These are phyloP conservation scores for Plutomurus gul DNA, from an alignment of 1,140 invertebrate species.

Conservation along the genomic window DNA sequence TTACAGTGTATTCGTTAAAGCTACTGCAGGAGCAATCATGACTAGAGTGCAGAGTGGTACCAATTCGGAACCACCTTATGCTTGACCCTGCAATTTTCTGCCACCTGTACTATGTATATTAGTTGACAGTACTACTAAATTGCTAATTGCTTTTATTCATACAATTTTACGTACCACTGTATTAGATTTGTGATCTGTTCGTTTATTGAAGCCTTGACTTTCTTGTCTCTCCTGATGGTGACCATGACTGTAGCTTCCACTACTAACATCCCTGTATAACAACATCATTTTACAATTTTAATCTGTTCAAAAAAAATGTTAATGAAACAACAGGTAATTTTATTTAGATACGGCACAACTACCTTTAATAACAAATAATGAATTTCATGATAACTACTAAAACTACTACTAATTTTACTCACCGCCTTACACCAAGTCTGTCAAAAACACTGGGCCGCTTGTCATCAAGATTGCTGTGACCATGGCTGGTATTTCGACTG, in stretches of 20 bases:
- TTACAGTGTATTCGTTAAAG: no score
- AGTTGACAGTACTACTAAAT: no score
- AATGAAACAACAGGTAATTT: not conserved
- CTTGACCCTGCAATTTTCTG: no score
- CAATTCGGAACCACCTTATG: no score
- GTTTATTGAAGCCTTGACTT: not conserved
- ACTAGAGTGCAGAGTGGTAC: no score
- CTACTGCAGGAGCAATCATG: no score
- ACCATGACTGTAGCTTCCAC: not conserved
- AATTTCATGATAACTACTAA: not conserved
- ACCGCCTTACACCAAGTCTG: conserved; percentile 42
- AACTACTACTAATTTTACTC: not conserved
- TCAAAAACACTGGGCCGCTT: conserved; percentile 50
- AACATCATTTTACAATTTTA: not conserved
- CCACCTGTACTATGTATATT: no score
- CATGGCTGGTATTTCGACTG: not conserved
- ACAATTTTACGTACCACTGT: not conserved
- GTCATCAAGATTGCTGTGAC: conserved; percentile 23
- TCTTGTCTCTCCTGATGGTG: not conserved
- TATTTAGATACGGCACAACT: not conserved
- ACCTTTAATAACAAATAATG: not conserved
- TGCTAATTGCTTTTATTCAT: not conserved
- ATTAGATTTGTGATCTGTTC: not conserved
- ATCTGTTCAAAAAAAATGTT: not conserved
- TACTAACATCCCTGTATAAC: not conserved